phyloP scores from a whole-genome alignment of 2,888 invertebrate genomes.

The Parochlus steinenii region DNA sequence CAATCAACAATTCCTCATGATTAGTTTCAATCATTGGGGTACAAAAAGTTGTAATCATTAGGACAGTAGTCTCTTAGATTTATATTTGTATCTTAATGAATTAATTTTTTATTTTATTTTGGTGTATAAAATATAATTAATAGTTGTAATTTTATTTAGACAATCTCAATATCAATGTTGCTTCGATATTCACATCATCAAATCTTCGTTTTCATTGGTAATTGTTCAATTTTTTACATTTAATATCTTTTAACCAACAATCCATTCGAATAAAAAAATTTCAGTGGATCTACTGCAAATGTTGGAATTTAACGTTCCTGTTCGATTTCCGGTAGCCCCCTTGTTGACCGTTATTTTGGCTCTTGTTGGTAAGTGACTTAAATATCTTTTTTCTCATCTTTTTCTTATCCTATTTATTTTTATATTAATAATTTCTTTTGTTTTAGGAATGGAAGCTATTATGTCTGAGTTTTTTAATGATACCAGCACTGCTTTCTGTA shows the following conservation, averaged over 20 bases:
- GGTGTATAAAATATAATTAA: too few species aligned
- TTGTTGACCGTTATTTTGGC: slow-evolving; percentile 94
- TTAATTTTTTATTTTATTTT: too few species aligned
- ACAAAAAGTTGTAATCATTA: too few species aligned
- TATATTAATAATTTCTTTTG: slow-evolving; percentile 17
- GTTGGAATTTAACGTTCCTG: slow-evolving; percentile 89
- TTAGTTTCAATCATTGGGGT: too few species aligned
- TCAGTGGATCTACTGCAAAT: slow-evolving; percentile 93
- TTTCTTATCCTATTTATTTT: slow-evolving; percentile 5
- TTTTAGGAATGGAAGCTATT: slow-evolving; percentile 98
- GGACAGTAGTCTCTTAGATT: too few species aligned
- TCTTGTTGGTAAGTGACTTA: slow-evolving; percentile 76
- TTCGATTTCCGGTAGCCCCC: slow-evolving; percentile 92
- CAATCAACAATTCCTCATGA: too few species aligned
- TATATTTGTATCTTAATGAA: too few species aligned
- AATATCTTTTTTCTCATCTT: slow-evolving; percentile 2
- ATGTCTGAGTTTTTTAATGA: slow-evolving; percentile 99
- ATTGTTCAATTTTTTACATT: slow-evolving; percentile 30
- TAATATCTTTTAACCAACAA: neutral
- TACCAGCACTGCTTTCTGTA: slow-evolving; percentile 95
- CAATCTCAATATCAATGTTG: slow-evolving; percentile 94
- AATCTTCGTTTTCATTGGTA: slow-evolving; percentile 97
- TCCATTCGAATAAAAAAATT: neutral
- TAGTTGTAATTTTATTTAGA: too few species aligned
- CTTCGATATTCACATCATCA: slow-evolving; percentile 98